phyloP scores from a whole-genome alignment of 2,888 invertebrate genomes.

The Xanthorhoe spadicearia region DNA sequence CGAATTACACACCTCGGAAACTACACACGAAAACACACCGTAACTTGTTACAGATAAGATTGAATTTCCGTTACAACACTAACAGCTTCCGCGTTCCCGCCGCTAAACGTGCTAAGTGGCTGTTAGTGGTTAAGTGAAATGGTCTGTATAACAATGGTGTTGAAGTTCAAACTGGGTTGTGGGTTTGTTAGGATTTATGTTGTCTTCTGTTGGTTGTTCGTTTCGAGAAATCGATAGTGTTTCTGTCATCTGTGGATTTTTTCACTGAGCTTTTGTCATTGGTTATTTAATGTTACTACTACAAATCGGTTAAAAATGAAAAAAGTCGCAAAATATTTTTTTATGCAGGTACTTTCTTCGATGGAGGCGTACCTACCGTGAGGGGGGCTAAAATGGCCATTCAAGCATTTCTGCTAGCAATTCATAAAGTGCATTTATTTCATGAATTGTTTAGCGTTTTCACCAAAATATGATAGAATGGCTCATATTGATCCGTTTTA shows the following conservation, averaged over 20 bases:
- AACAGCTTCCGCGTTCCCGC: constrained; percentile 6
- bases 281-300: neutral
- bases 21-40: constrained; percentile 50
- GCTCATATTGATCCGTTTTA: too few species aligned
- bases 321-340: too few species aligned
- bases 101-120: constrained; percentile 38
- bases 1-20: constrained; percentile 43
- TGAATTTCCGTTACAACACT: constrained; percentile 35
- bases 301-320: too few species aligned
- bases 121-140: constrained; percentile 43
- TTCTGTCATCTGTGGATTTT: constrained; percentile 37
- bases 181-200: constrained; percentile 36
- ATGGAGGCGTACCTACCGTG: too few species aligned
- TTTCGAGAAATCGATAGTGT: constrained; percentile 39
- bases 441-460: too few species aligned
- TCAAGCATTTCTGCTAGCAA: too few species aligned
- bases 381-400: too few species aligned
- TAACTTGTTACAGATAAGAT: constrained; percentile 44
- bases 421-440: too few species aligned
- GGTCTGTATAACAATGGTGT: constrained; percentile 38
- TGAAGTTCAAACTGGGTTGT: constrained; percentile 39
- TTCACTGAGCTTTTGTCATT: constrained; percentile 13
- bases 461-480: too few species aligned
- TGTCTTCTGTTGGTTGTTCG: constrained; percentile 19
- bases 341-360: too few species aligned